Base-by-base conservation (phyloP, 1,140 invertebrate genomes). In the Drosophila lacteicornis region DNA sequence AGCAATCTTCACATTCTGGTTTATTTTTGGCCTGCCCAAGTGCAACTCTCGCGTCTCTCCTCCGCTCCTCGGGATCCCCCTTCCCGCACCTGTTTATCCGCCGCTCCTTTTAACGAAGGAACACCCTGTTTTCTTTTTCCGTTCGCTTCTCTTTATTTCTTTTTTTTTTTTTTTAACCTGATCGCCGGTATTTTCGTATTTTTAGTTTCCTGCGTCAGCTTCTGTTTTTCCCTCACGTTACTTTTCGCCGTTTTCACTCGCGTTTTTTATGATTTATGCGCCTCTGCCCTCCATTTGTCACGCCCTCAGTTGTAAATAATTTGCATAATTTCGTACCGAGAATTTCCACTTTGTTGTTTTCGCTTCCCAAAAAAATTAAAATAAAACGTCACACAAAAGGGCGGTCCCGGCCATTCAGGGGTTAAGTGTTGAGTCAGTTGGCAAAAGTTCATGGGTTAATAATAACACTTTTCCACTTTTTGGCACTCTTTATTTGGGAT, bases 161-260 rank as follows among this genome's bases (percentile, higher is more conserved):
- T 61, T 27, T 46, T 50, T 19, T 50, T 19, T 51, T 25, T 36
- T 62, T 62, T 61, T 51, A 76, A 80, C 56, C 73, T 78, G 80
- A 88, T 88, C 83, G 67, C 59, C 49, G 70, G 46, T 87, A 83
- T 83, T 87, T 88, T 83, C 69, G 46, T 87, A 83, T 83, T 87
- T 86, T 83, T 80, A 88, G 83, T 76, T 83, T 59, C 82, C 75
- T 79, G 75, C 75, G 65, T 80, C 69, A 75, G 62, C 59, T 81
- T 68, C 61, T 78, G 75, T 50, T 71, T 80, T 85, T 47, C 53
- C 51, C 51, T 67, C 67, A 50, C 61, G 55, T 65, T 66, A 62
- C 79, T 69, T 70, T 70, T 68, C 33, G 38, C 36, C 40, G 33
- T 46, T 73, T 75, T 75, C 51, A 33, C 61, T 59, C 36, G 45